Evolutionary conservation across 2,113 vertebrate genomes (phyloP), one percentile per base, ranked within the genome.

Genomic region (Aegotheles bennettii): DNA sequence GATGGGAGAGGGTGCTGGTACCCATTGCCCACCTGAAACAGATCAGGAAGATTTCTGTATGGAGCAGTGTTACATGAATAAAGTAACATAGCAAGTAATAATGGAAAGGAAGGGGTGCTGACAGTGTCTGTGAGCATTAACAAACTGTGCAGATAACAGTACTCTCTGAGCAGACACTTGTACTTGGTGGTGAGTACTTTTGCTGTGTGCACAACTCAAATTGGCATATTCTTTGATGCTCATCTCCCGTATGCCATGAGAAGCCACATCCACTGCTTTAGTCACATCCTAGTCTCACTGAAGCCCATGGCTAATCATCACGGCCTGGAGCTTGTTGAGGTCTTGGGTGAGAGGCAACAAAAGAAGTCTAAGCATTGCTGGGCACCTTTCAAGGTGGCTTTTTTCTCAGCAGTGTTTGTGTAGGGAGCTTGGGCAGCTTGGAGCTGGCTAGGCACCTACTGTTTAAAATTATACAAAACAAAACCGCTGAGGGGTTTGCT

Each of bases 1-100:
- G 23, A 93, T 94, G 93, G 1, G 36, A 97, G 93, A 91, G 91
- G 93, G 61, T 90, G 84, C 87, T 2, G 13, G 89, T 95, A 96
- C 96, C 96, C 91, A 38, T 28, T 56, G 74, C 54, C 91, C 2
- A 50, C 87, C 94, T 97, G 95, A 97, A 97, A 87, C 0, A 3
- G 89, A 95, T 81, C 68, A 84, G 78, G 93, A 71, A 94, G 81
- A 87, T 93, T 91, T 94, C 69, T 89, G 48, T 12, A 11, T 15
- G 40, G 59, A 81, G 68, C 31, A 81, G 42, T 0, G 0, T 33
- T 84, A 63, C 54, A 57, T 50, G 57, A 94, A 56, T 73, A 71
- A 91, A 82, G 87, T 63, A 80, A 79, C 42, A 69, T 1, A 84
- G 67, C 60, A 69, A 91, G 65, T 80, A 73, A 73, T 33, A 93